phyloP scores from a whole-genome alignment of 2,888 invertebrate species.

The Epinotia demarniana region DNA sequence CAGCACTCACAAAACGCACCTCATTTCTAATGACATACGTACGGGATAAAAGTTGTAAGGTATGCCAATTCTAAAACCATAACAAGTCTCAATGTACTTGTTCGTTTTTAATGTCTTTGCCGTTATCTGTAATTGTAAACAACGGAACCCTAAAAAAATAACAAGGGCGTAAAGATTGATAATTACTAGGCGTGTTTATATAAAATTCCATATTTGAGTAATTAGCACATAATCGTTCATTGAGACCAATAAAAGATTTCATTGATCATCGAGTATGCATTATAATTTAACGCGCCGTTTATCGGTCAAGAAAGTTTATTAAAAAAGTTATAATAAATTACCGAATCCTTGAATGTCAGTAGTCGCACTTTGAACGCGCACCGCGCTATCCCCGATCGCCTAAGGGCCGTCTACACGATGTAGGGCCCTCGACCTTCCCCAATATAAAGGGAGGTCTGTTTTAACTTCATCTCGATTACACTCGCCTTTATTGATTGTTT shows the following conservation, averaged over 20 bases:
- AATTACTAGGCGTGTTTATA: not conserved
- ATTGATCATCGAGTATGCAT: too few relatives aligned
- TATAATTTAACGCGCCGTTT: too few relatives aligned
- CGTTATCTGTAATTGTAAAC: too few relatives aligned
- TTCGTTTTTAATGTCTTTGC: too few relatives aligned
- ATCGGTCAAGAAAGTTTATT: too few relatives aligned
- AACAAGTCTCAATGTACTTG: too few relatives aligned
- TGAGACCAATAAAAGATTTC: too few relatives aligned
- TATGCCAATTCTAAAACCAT: too few relatives aligned
- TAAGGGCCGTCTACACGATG: slow-evolving; percentile 69
- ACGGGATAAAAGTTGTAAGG: too few relatives aligned
- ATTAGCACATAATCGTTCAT: not conserved
- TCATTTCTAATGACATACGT: too few relatives aligned
- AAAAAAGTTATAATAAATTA: too few relatives aligned
- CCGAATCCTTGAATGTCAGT: not conserved
- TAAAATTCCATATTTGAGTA: not conserved
- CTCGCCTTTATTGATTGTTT: slow-evolving; percentile 67
- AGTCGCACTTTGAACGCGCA: slow-evolving; percentile 61
- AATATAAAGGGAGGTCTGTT: slow-evolving; percentile 78
- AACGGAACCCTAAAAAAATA: not conserved
- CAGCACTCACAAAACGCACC: too few relatives aligned
- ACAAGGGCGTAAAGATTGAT: not conserved
- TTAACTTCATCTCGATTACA: slow-evolving; percentile 75
- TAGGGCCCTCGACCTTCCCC: slow-evolving; percentile 80
- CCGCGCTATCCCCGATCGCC: slow-evolving; percentile 61